Base-by-base conservation (phyloP, 2,113 vertebrate genomes). In the Spea multiplicata region DNA sequence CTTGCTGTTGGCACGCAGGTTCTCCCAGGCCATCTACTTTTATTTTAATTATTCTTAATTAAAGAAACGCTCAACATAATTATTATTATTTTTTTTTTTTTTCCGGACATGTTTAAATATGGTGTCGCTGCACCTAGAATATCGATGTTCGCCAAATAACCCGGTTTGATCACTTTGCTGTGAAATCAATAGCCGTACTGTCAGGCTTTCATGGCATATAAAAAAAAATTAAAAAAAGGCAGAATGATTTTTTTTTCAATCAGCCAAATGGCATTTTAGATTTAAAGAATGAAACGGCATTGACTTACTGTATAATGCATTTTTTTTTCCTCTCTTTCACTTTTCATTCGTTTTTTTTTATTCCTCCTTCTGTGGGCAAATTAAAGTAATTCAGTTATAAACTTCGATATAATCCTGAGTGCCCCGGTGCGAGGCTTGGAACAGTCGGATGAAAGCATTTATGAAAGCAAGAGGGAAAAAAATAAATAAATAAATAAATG, bases 161-260 rank as follows among this genome's bases (percentile, higher is more conserved):
- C 57, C 72, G 6, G 73, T 84, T 79, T 82, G 13, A 69, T 75
- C 61, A 73, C 3, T 17, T 3, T 61, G 13, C 66, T 82, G 48
- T 71, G 68, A 85, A 84, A 83, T 85, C 46, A 71, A 44, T 82
- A 66, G 0, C 0, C 0, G 53, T 83, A 4, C 66, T 78, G 49
- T 71, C 14, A 80, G n/a, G 9, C 1, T 80, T 81, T 82, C 66
- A 83, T 47, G 61, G 48, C 4, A 75, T 13, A 70, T 13, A 76
- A 69, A 76, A 48, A n/a, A 6, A 46, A 57, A 64, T 62, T 1
- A 30, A 30, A 44, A 78, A 73, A 79, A 30, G 3, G 8, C 0
- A 71, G 7, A 73, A 57, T 17, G 0, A 61, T 57, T 85, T 0
- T 84, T 78, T 80, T 84, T 78, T 74, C 8, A 81, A 3, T 71